Conservation (phyloP, 2,797 vertebrate genomes). For the Vespertilio murinus region DNA sequence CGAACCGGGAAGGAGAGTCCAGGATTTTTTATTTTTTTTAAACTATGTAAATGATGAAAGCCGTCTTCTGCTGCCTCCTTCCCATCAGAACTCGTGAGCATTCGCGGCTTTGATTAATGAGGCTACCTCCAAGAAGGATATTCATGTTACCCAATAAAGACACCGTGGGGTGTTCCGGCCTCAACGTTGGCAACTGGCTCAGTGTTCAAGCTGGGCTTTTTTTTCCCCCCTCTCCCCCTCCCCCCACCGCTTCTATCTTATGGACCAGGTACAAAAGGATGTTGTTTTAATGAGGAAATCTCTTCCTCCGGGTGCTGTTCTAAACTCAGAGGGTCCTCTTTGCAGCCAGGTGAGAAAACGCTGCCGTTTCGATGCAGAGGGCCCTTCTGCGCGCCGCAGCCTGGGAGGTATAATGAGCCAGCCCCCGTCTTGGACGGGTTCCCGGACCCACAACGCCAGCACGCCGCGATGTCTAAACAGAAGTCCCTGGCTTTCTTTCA, state of each 20-base stretch:
- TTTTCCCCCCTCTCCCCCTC: background rate
- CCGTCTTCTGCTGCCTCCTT: slow-evolving; percentile 70
- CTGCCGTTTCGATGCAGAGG: slow-evolving; percentile 72
- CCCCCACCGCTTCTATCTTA: slow-evolving; percentile 59
- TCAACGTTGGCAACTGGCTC: slow-evolving; percentile 76
- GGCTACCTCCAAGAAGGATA: slow-evolving; percentile 53
- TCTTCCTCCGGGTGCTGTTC: slow-evolving; percentile 66
- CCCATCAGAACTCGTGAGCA: slow-evolving; percentile 55
- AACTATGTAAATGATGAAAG: slow-evolving; percentile 80
- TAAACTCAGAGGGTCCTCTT: slow-evolving; percentile 76
- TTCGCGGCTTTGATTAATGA: slow-evolving; percentile 76
- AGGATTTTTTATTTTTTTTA: slow-evolving; percentile 56
- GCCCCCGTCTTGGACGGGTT: slow-evolving; percentile 73
- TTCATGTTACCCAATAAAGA: slow-evolving; percentile 75
- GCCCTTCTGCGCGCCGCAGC: slow-evolving; percentile 75
- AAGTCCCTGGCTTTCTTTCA: slow-evolving; percentile 83
- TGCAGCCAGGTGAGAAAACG: slow-evolving; percentile 81
- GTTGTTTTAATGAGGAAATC: slow-evolving; percentile 78
- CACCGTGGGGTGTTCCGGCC: slow-evolving; percentile 64
- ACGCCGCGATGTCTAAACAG: slow-evolving; percentile 78
- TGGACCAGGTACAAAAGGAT: slow-evolving; percentile 77
- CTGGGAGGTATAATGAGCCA: slow-evolving; percentile 78
- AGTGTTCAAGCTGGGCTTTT: slow-evolving; percentile 74
- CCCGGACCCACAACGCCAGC: slow-evolving; percentile 76
- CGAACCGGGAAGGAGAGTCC: slow-evolving; percentile 69